Evolutionary conservation across 2,797 vertebrate genomes (phyloP).

Genomic region (Potorous gilbertii): DNA sequence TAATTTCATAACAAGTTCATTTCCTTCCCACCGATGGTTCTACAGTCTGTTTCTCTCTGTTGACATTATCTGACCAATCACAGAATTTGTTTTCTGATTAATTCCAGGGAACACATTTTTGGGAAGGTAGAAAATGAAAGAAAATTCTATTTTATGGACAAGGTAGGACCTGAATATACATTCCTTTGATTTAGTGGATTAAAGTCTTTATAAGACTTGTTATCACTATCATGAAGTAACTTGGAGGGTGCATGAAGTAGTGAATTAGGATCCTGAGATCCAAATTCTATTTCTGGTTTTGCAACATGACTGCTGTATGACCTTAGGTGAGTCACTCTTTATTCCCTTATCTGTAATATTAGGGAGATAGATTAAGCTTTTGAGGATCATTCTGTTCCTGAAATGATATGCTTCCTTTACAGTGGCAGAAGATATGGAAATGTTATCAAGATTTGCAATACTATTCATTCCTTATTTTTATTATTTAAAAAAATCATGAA

Average conservation of each 20-base stretch:
- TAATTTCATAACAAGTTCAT: not conserved
- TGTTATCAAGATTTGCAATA: not conserved
- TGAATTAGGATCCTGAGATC: not conserved
- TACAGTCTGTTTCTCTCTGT: not conserved
- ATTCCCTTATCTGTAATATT: constrained; percentile 54
- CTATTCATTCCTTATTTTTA: not conserved
- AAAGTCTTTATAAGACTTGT: not conserved
- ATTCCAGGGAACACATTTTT: not conserved
- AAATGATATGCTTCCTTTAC: not conserved
- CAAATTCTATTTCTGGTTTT: constrained; percentile 27
- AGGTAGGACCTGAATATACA: not conserved
- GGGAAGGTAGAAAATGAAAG: not conserved
- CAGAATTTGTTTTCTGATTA: not conserved
- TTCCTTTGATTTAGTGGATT: not conserved
- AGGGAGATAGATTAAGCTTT: constrained; percentile 7
- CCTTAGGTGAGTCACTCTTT: constrained; percentile 35
- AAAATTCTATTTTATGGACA: not conserved
- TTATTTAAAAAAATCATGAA: not conserved
- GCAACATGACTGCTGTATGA: constrained; percentile 8
- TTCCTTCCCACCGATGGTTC: not conserved
- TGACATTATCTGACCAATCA: not conserved
- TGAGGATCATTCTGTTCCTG: not conserved
- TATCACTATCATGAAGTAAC: not conserved
- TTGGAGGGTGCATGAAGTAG: not conserved
- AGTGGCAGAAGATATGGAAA: not conserved